Evolutionary conservation across 2,888 invertebrate species (phyloP).

Genomic region (Rhamphomyia laevipes): DNA sequence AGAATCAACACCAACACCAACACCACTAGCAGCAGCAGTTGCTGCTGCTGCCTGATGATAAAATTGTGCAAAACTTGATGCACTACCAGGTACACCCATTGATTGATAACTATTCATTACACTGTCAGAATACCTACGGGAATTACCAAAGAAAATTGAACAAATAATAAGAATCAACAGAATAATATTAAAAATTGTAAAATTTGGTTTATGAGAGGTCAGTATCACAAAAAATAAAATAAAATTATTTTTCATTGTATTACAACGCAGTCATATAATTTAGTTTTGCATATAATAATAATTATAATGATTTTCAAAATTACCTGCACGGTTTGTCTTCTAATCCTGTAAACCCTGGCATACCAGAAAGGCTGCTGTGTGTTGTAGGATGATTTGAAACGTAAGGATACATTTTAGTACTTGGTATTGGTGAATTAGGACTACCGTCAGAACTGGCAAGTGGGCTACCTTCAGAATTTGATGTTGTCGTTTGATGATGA

Average conservation of each 20-base stretch:
- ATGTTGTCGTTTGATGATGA: constrained; percentile 18
- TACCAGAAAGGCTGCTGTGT: constrained; percentile 75
- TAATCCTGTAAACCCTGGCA: constrained; percentile 38
- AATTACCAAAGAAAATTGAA: constrained; percentile 19
- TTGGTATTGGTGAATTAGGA: constrained; percentile 51
- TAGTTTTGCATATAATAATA: too few species aligned
- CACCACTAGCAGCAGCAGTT: constrained; percentile 61
- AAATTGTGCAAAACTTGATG: constrained; percentile 59
- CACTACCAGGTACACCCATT: constrained; percentile 40
- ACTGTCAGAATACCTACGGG: constrained; percentile 36
- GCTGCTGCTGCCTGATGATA: constrained; percentile 70
- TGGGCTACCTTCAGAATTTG: constrained; percentile 52
- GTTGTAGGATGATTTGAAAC: constrained; percentile 58
- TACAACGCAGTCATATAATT: too few species aligned
- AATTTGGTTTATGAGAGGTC: background rate
- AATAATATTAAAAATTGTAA: background rate
- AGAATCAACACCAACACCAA: constrained; percentile 61
- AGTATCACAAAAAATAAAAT: background rate
- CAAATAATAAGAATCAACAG: constrained; percentile 14
- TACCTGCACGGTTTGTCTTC: constrained; percentile 40
- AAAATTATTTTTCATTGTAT: background rate
- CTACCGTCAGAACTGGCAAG: constrained; percentile 50
- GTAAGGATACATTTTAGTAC: constrained; percentile 84
- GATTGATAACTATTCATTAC: constrained; percentile 40
- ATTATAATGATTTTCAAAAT: constrained; percentile 7